These are phyloP conservation scores for Helicoverpa zea DNA, from an alignment of 1,140 invertebrate genomes.

Conservation along the genomic window DNA sequence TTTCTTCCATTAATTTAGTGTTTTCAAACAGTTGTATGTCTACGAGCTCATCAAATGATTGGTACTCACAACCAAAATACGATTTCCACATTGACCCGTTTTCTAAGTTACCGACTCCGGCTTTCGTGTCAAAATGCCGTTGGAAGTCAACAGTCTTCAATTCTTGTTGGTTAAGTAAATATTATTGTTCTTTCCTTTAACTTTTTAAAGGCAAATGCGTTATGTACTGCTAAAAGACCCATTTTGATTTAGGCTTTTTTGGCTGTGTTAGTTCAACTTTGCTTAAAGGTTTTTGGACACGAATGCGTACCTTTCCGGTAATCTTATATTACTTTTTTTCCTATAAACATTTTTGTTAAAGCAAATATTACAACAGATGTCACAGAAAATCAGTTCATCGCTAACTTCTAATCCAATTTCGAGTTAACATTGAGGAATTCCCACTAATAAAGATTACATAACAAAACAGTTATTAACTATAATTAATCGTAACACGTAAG, in stretches of 20 bases:
- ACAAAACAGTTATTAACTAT: slow-evolving; percentile 18
- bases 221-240: no score
- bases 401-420: background rate
- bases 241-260: no score
- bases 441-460: background rate
- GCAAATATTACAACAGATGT: background rate
- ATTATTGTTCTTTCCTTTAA: background rate
- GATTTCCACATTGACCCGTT: slow-evolving; percentile 24
- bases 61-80: background rate
- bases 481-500: slow-evolving; percentile 21
- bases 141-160: slow-evolving; percentile 3
- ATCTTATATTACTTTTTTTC: no score
- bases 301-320: no score
- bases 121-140: background rate
- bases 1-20: background rate
- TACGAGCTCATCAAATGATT: no score
- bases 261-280: no score
- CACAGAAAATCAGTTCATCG: background rate
- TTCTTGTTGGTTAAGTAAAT: background rate
- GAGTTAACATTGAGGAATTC: background rate
- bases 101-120: background rate
- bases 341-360: background rate
- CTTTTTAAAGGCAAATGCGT: no score
- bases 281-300: no score
- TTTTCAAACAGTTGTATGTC: no score